Evolutionary conservation across 2,888 invertebrate species (phyloP).

Genomic region (Amphipoea lucens): DNA sequence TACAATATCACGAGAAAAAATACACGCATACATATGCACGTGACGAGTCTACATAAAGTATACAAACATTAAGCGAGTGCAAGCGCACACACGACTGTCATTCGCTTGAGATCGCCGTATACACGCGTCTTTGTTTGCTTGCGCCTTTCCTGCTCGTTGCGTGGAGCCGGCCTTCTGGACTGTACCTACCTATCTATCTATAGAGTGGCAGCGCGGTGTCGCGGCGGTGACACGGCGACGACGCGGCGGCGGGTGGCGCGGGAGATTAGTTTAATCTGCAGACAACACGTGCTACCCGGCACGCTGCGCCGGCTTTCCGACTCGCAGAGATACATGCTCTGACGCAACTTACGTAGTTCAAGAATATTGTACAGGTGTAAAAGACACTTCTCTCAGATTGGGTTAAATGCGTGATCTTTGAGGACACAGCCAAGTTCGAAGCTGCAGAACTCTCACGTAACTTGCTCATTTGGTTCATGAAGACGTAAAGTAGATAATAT

Average conservation of each 20-base stretch:
- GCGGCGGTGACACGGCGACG: neutral
- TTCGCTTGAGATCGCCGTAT: neutral
- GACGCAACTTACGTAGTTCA: neutral
- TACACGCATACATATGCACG: neutral
- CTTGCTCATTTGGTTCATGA: neutral
- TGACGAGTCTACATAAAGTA: neutral
- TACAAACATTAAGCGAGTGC: neutral
- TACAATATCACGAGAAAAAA: neutral
- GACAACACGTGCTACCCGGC: conserved; percentile 45
- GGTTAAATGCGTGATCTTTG: neutral
- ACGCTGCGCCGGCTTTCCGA: conserved; percentile 5
- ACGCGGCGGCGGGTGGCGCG: neutral
- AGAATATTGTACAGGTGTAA: neutral
- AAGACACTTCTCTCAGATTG: neutral
- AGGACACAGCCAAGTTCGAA: neutral
- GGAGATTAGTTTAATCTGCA: conserved; percentile 56
- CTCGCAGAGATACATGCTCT: neutral
- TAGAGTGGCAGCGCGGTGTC: neutral
- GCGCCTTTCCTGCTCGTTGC: neutral
- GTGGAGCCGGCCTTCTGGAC: neutral
- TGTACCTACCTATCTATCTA: neutral
- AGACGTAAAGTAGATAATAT: neutral
- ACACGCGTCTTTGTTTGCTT: neutral
- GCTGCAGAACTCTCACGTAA: neutral
- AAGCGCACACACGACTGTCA: neutral